These are phyloP conservation scores for Trichomalopsis sarcophagae DNA, from an alignment of 1,140 invertebrate genomes.

Conservation along the genomic window DNA sequence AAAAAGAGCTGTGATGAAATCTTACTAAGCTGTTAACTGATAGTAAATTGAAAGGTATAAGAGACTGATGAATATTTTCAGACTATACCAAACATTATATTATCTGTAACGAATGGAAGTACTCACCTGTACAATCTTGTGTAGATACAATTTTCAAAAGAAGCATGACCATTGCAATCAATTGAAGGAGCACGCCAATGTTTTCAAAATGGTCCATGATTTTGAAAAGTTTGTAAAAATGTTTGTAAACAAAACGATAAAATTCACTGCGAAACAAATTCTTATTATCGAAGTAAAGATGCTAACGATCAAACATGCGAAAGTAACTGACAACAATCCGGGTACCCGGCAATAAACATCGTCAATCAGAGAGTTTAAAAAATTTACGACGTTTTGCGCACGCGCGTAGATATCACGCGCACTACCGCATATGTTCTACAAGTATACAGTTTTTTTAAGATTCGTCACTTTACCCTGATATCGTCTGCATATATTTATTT, in stretches of 20 bases:
- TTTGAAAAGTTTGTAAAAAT: not conserved
- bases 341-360: conserved; percentile 5
- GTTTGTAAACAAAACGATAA: not conserved
- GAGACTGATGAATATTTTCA: not conserved
- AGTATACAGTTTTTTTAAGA: conserved; percentile 23
- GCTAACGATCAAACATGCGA: conserved; percentile 1
- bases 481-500: conserved; percentile 23
- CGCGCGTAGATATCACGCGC: conserved; percentile 21
- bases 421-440: not conserved
- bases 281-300: not conserved
- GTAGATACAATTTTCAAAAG: conserved; percentile 45
- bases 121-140: conserved; percentile 44
- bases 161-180: conserved; percentile 40
- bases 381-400: conserved; percentile 21
- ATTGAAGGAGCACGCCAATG: conserved; percentile 47
- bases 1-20: not conserved
- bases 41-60: not conserved
- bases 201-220: conserved; percentile 48
- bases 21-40: not conserved
- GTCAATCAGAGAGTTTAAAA: conserved; percentile 38
- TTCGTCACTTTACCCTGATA: conserved; percentile 16
- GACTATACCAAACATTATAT: not conserved
- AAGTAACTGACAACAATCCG: conserved; percentile 41
- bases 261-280: not conserved
- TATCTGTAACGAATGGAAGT: not conserved